A percentile compares a stretch with the other conserved stretches of the same genome.
phyloP scores from a whole-genome alignment of 1,140 invertebrate species.

The Drosophila rufa region DNA sequence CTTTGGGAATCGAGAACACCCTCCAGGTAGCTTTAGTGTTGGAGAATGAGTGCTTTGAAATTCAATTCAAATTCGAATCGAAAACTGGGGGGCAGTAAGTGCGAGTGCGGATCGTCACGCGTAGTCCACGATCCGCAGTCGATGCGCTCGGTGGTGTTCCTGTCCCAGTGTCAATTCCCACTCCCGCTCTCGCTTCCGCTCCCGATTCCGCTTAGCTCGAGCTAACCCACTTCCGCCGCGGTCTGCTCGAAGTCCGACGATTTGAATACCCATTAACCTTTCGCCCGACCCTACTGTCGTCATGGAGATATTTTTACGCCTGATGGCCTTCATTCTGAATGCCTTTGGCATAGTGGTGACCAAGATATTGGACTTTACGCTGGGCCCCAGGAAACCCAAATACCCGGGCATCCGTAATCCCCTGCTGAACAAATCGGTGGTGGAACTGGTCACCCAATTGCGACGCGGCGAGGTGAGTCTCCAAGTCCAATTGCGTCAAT shows the following conservation, averaged over 20 bases:
- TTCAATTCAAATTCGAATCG: slow-evolving; percentile 44
- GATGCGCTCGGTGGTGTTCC: slow-evolving; percentile 30
- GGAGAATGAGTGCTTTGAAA: slow-evolving; percentile 41
- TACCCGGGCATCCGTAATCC: slow-evolving; percentile 61
- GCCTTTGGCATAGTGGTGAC: slow-evolving; percentile 50
- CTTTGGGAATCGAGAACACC: slow-evolving; percentile 4
- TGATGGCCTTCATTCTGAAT: slow-evolving; percentile 55
- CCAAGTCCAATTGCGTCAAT: slow-evolving; percentile 20
- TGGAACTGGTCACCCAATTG: slow-evolving; percentile 58
- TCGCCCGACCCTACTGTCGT: slow-evolving; percentile 18
- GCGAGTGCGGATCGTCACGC: slow-evolving; percentile 18
- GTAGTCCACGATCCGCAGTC: slow-evolving; percentile 50
- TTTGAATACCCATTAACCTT: slow-evolving; percentile 35
- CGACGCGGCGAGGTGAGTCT: slow-evolving; percentile 65
- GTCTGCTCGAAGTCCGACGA: slow-evolving; percentile 31
- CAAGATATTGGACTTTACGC: slow-evolving; percentile 33
- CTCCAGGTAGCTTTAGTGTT: slow-evolving; percentile 6
- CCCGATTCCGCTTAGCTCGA: background rate
- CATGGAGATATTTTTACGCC: slow-evolving; percentile 66
- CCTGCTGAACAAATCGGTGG: slow-evolving; percentile 61
- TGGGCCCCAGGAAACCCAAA: slow-evolving; percentile 30
- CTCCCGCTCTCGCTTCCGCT: background rate
- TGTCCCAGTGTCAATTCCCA: background rate
- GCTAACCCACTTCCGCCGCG: slow-evolving; percentile 15
- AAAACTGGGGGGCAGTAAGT: slow-evolving; percentile 19